Evolutionary conservation across 37 sponge, comb jelly and placozoan genomes (phyloP).

Genomic region (Ianthella basta): DNA sequence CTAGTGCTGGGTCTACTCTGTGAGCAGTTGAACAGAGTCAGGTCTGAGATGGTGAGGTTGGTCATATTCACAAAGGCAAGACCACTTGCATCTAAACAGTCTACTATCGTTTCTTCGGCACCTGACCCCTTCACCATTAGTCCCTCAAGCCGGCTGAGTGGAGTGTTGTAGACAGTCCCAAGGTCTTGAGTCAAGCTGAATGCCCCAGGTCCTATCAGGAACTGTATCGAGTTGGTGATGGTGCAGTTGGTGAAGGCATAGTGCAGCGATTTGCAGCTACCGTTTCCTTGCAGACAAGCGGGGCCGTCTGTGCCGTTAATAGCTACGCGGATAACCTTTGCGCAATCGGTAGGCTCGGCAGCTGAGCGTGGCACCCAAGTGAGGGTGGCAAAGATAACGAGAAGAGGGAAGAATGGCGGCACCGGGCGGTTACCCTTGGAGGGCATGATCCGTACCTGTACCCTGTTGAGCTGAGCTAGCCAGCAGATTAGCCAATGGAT

Average conservation of each 20-base stretch:
- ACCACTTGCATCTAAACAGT: too few relatives aligned
- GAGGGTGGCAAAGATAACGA: too few relatives aligned
- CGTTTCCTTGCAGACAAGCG: neutral
- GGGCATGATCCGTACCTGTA: too few relatives aligned
- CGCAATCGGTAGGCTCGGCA: neutral
- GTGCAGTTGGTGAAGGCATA: constrained; percentile 12
- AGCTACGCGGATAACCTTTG: neutral
- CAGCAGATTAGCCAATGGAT: too few relatives aligned
- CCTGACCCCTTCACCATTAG: neutral
- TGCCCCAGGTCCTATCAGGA: neutral
- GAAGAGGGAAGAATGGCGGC: too few relatives aligned
- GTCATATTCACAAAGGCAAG: constrained; percentile 18
- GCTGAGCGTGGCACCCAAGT: too few relatives aligned
- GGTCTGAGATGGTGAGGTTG: neutral
- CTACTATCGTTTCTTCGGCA: neutral
- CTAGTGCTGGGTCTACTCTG: neutral
- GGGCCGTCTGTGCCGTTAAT: neutral
- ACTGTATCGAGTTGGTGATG: neutral
- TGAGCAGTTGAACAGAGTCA: neutral
- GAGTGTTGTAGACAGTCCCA: neutral
- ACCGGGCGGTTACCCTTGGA: too few relatives aligned
- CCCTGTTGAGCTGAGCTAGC: too few relatives aligned
- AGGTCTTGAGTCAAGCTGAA: neutral
- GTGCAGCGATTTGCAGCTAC: neutral
- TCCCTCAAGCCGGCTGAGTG: neutral